Conservation (phyloP, 2,113 vertebrate genomes). For the Melanotaenia duboulayi region DNA sequence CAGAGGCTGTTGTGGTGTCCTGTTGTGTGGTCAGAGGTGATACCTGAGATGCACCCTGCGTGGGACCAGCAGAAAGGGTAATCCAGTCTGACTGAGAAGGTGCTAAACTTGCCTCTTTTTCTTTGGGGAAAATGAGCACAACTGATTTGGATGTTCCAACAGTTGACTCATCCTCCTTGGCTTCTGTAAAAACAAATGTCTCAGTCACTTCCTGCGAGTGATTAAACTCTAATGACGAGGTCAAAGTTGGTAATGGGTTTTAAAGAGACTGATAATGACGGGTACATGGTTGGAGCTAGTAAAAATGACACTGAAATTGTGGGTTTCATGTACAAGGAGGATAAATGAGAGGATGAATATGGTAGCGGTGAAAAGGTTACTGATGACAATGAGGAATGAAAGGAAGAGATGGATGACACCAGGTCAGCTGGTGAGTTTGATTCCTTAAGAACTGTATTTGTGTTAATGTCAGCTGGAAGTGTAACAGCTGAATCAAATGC, state of each 20-base stretch:
- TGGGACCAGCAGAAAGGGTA: slow-evolving; percentile 42
- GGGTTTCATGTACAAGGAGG: slow-evolving; percentile 9
- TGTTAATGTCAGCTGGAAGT: slow-evolving; percentile 16
- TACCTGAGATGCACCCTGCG: slow-evolving; percentile 75
- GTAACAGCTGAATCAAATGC: slow-evolving; percentile 15
- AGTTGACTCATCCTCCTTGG: slow-evolving; percentile 69
- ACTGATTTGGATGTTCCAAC: slow-evolving; percentile 78
- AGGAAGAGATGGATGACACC: slow-evolving; percentile 1
- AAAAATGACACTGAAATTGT: slow-evolving; percentile 6
- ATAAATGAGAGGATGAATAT: slow-evolving; percentile 22
- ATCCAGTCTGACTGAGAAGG: slow-evolving; percentile 63
- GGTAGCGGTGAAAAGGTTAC: background rate
- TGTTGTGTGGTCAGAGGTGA: slow-evolving; percentile 70
- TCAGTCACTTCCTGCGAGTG: slow-evolving; percentile 47
- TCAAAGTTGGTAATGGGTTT: slow-evolving; percentile 36
- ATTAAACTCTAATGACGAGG: slow-evolving; percentile 21
- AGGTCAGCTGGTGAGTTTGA: slow-evolving; percentile 14
- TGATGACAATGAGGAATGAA: slow-evolving; percentile 16
- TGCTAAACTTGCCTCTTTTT: slow-evolving; percentile 77
- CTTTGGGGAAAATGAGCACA: slow-evolving; percentile 70
- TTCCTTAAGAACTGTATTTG: slow-evolving; percentile 2
- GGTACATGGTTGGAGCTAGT: slow-evolving; percentile 13
- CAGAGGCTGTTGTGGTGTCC: slow-evolving; percentile 68
- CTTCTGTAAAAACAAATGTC: slow-evolving; percentile 74
- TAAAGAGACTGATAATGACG: slow-evolving; percentile 19